Conservation (phyloP, 2,888 invertebrate genomes). For the Parelbella ahira region DNA sequence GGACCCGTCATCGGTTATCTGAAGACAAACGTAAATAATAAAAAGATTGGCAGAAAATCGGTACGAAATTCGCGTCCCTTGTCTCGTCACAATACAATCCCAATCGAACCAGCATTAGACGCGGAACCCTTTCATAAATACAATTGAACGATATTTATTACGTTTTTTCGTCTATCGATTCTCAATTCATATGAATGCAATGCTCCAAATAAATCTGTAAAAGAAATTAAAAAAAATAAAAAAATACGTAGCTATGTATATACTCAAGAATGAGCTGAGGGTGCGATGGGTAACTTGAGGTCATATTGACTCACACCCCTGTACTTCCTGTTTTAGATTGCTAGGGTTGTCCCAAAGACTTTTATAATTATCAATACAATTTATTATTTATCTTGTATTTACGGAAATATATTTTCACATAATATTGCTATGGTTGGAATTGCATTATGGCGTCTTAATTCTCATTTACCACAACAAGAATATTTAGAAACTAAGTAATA, state of each 20-base stretch:
- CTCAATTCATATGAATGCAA: slow-evolving; percentile 53
- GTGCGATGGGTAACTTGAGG: slow-evolving; percentile 77
- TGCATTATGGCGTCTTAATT: too few species aligned
- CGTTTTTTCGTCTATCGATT: slow-evolving; percentile 60
- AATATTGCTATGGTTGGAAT: too few species aligned
- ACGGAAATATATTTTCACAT: too few species aligned
- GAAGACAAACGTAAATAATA: slow-evolving; percentile 41
- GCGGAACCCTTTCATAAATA: slow-evolving; percentile 76
- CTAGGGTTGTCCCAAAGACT: slow-evolving; percentile 51
- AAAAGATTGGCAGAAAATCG: slow-evolving; percentile 43
- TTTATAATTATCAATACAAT: too few species aligned
- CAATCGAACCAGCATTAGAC: slow-evolving; percentile 69
- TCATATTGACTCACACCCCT: slow-evolving; percentile 76
- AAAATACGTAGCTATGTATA: too few species aligned
- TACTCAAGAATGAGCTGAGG: slow-evolving; percentile 47
- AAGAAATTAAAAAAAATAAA: slow-evolving; percentile 36
- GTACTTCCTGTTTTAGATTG: slow-evolving; percentile 63
- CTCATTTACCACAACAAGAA: too few species aligned
- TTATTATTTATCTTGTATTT: too few species aligned
- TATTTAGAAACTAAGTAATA: too few species aligned
- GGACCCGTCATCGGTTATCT: slow-evolving; percentile 37
- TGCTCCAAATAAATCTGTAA: slow-evolving; percentile 66
- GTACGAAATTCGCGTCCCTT: slow-evolving; percentile 51
- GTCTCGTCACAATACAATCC: slow-evolving; percentile 51
- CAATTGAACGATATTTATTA: slow-evolving; percentile 79